These are phyloP conservation scores for Cryptus armator DNA, from an alignment of 2,888 invertebrate species.

Conservation along the genomic window DNA sequence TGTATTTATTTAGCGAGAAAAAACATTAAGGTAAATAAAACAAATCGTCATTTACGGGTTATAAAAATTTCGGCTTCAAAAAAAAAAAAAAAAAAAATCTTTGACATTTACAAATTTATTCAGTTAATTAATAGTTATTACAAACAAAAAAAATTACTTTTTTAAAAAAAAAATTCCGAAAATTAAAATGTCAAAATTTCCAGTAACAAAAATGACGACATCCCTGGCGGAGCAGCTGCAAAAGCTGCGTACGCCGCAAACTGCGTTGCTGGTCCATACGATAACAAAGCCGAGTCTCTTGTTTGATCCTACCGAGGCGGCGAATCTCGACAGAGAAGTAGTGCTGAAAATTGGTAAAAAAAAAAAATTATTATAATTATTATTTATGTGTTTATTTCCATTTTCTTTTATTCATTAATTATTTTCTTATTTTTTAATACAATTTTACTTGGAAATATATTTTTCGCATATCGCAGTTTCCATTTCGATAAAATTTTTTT, in stretches of 20 bases:
- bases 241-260: constrained; percentile 92
- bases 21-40: too few relatives aligned
- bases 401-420: too few relatives aligned
- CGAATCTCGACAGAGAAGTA: constrained; percentile 93
- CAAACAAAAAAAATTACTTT: not conserved
- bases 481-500: not conserved
- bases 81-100: too few relatives aligned
- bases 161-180: not conserved
- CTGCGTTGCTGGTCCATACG: constrained; percentile 88
- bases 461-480: constrained; percentile 1
- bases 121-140: not conserved
- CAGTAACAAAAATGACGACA: constrained; percentile 86
- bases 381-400: too few relatives aligned
- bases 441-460: not conserved
- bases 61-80: too few relatives aligned
- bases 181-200: not conserved
- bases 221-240: constrained; percentile 93
- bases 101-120: too few relatives aligned
- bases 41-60: too few relatives aligned
- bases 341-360: constrained; percentile 93
- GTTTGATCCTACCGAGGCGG: constrained; percentile 96
- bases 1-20: too few relatives aligned
- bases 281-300: constrained; percentile 93
- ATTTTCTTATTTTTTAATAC: not conserved
- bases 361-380: not conserved